Base-by-base conservation (phyloP, 2,797 vertebrate species). In the Sandelia bainsii region DNA sequence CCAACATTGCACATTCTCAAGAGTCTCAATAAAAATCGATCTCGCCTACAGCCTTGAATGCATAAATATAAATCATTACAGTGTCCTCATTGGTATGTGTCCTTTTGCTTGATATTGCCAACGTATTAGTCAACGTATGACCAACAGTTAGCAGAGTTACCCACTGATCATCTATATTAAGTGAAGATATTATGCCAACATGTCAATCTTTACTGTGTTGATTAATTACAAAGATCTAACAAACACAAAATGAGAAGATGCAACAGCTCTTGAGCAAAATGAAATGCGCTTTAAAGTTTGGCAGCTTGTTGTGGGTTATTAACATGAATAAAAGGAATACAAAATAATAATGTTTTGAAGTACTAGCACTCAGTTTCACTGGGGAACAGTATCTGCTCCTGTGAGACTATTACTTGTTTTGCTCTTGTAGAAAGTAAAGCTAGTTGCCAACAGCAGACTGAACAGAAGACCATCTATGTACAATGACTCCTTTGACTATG, bases 371-470 rank as follows among this genome's bases (percentile, higher is more conserved):
- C 5, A 0, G 61, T 49, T 14, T 66, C 83, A 58, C 69, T 8
- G 45, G 77, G 73, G 72, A 77, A 3, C 19, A 8, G 67, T 1
- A 0, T 44, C 63, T 14, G 51, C 60, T 80, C 85, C 78, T 27
- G 57, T 4, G 83, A 79, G 86, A 70, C 53, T 25, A 42, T 19
- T 8, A 45, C 71, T 78, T 86, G 72, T 70, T 85, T 68, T 80
- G 64, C 42, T 73, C 58, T 68, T 39, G 74, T 1, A 70, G 75
- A 61, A 79, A 79, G 46, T 48, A 7, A 80, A 61, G 60, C 50
- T 13, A 1, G 42, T 39, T 64, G 40, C 77, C 64, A 78, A 70
- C 23, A 51, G 54, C 51, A 70, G 72, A 42, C 39, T 0, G 48
- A 78, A 51, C 22, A 62, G 49, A 39, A 13, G 51, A 77, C 42